Percentiles rank a stretch among this genome's conserved stretches.
Conservation (phyloP, 2,888 invertebrate genomes). For the Ophioninae sp. region DNA sequence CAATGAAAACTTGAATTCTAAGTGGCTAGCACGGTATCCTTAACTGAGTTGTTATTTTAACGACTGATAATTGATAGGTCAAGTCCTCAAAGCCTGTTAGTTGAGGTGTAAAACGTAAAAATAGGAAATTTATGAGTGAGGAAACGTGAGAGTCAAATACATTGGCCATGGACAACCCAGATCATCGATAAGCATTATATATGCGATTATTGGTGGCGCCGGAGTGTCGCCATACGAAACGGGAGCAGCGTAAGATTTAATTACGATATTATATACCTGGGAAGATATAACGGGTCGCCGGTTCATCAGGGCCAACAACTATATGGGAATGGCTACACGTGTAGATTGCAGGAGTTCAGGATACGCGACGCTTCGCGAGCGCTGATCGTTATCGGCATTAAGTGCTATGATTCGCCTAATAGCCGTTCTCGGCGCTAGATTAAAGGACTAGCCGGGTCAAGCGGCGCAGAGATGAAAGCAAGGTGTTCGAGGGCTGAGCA, state of each 20-base stretch:
- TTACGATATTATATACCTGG: conserved; percentile 64
- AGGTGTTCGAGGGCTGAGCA: not conserved
- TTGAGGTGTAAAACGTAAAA: not conserved
- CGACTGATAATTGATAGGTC: not conserved
- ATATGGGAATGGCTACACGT: not conserved
- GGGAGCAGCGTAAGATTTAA: conserved; percentile 61
- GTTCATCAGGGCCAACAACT: not conserved
- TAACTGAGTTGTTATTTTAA: not conserved
- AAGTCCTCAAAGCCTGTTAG: not conserved
- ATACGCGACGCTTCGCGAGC: conserved; percentile 26
- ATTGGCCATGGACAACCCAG: not conserved
- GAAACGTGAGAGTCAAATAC: not conserved
- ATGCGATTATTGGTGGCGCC: conserved; percentile 30
- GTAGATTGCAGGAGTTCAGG: conserved; percentile 4
- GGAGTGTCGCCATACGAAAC: conserved; percentile 49
- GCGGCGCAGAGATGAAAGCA: conserved; percentile 33
- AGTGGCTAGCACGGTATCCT: not conserved
- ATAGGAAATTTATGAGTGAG: not conserved
- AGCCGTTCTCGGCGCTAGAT: conserved; percentile 67
- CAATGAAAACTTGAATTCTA: not conserved
- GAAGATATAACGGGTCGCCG: conserved; percentile 47
- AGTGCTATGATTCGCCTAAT: conserved; percentile 70
- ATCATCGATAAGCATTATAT: not conserved
- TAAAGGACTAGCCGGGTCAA: conserved; percentile 63
- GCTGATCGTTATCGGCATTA: conserved; percentile 67